phyloP scores from a whole-genome alignment of 2,113 vertebrate genomes.

The Lonchura striata region DNA sequence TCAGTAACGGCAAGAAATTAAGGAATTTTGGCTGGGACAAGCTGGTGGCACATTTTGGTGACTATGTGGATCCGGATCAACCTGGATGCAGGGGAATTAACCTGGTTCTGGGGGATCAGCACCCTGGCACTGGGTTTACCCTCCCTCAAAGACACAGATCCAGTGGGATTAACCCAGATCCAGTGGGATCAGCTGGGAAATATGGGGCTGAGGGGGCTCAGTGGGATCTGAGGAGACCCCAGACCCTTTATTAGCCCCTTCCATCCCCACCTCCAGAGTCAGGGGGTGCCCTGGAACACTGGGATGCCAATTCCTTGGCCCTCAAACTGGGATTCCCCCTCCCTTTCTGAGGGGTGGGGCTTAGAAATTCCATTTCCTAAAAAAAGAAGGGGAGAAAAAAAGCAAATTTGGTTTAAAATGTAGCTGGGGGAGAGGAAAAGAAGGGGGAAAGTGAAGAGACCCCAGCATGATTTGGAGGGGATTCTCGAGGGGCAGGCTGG shows the following conservation, averaged over 20 bases:
- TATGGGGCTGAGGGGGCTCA: accelerated
- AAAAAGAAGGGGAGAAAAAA: accelerated
- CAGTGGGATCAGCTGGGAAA: not conserved
- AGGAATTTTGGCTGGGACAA: not conserved
- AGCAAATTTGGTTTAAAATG: not conserved
- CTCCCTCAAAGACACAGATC: not conserved
- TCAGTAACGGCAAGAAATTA: not conserved
- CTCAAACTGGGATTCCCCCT: not conserved
- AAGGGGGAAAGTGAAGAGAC: not conserved
- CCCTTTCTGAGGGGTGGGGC: not conserved
- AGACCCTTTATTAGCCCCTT: not conserved
- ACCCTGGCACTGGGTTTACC: not conserved
- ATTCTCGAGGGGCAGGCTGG: not conserved
- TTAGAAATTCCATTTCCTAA: not conserved
- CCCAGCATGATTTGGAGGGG: accelerated
- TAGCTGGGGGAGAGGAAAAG: too few species aligned
- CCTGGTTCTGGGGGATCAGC: not conserved
- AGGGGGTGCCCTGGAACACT: not conserved
- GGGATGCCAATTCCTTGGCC: not conserved
- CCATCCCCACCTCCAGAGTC: too few species aligned
- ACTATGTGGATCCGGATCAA: too few species aligned
- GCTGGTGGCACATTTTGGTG: not conserved
- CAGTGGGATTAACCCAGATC: not conserved
- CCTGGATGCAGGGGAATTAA: not conserved
- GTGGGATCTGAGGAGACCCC: not conserved